Percentiles rank a stretch among this genome's conserved stretches.
Conservation (phyloP, 1,140 invertebrate species). For the Drosophila nasuta region DNA sequence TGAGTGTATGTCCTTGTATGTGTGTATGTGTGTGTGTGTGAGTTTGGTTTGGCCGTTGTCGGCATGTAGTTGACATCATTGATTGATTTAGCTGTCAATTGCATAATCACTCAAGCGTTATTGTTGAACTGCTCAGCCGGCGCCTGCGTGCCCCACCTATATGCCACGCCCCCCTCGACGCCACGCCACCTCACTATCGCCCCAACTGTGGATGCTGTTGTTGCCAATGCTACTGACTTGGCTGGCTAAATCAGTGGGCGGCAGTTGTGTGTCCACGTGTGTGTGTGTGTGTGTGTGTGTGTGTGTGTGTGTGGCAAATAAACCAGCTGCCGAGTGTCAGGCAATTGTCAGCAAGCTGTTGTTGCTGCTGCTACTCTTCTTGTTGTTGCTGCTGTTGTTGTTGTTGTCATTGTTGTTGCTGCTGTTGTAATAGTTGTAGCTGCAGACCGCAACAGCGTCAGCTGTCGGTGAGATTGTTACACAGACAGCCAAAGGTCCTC, state of each 20-base stretch:
- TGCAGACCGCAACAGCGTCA: conserved; percentile 79
- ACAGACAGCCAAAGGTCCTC: conserved; percentile 46
- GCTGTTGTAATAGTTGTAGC: conserved; percentile 72
- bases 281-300: conserved; percentile 17
- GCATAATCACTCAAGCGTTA: conserved; percentile 84
- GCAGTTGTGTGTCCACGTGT: not conserved
- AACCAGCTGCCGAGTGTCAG: conserved; percentile 76
- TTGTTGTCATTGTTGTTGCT: conserved; percentile 34
- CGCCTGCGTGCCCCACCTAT: conserved; percentile 31
- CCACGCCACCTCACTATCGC: not conserved
- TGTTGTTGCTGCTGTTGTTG: conserved; percentile 24
- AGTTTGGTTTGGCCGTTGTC: conserved; percentile 51
- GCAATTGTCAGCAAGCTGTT: conserved; percentile 70
- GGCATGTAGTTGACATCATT: conserved; percentile 84
- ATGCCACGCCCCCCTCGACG: conserved; percentile 32
- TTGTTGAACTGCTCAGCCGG: conserved; percentile 76
- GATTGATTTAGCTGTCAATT: conserved; percentile 85
- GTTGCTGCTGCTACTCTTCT: conserved; percentile 14
- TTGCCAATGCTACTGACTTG: conserved; percentile 52
- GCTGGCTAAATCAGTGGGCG: conserved; percentile 40
- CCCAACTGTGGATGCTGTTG: conserved; percentile 2
- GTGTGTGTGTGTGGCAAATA: conserved; percentile 59
- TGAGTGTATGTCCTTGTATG: conserved; percentile 9
- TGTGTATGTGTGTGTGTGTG: conserved; percentile 33
- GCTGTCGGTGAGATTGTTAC: conserved; percentile 79